Percentiles rank a stretch among this genome's conserved stretches.
These are phyloP conservation scores for Melipona quadrifasciata DNA, from an alignment of 1,140 invertebrate species.

Conservation along the genomic window DNA sequence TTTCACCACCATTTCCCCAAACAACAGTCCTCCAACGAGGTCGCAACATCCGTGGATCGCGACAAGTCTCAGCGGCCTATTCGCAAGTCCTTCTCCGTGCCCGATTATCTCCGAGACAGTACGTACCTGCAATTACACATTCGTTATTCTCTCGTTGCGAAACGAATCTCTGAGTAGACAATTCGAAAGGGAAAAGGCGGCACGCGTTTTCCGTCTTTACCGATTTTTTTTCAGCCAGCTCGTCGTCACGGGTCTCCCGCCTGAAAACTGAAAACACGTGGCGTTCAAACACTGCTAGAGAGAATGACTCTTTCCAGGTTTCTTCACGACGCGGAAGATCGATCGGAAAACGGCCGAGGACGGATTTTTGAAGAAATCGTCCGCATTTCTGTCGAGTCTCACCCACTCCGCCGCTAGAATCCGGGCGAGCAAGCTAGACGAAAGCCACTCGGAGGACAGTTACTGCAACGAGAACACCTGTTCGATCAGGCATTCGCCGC, in stretches of 20 bases:
- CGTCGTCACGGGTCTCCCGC: too few species aligned
- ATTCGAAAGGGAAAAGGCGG: too few species aligned
- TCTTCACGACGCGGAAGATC: conserved; percentile 27
- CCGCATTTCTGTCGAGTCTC: conserved; percentile 67
- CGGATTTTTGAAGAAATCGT: conserved; percentile 69
- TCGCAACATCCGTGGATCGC: conserved; percentile 19
- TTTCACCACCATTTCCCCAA: too few species aligned
- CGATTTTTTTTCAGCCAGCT: not conserved
- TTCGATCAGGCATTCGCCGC: not conserved
- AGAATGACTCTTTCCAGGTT: conserved; percentile 17
- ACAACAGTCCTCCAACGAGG: conserved; percentile 16
- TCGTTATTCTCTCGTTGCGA: not conserved
- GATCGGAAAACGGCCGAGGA: conserved; percentile 46
- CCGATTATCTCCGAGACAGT: conserved; percentile 73
- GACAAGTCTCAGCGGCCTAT: conserved; percentile 38
- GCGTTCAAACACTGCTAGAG: too few species aligned
- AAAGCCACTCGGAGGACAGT: not conserved
- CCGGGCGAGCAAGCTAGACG: conserved; percentile 14
- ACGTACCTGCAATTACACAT: not conserved
- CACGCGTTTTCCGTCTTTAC: too few species aligned
- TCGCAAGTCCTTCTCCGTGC: conserved; percentile 71
- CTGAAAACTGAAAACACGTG: too few species aligned
- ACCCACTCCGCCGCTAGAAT: conserved; percentile 42
- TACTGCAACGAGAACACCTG: not conserved
- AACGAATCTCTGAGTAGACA: not conserved